Evolutionary conservation across 2,797 vertebrate genomes (phyloP), one percentile per base, ranked within the genome.

Genomic region (Prionace glauca): DNA sequence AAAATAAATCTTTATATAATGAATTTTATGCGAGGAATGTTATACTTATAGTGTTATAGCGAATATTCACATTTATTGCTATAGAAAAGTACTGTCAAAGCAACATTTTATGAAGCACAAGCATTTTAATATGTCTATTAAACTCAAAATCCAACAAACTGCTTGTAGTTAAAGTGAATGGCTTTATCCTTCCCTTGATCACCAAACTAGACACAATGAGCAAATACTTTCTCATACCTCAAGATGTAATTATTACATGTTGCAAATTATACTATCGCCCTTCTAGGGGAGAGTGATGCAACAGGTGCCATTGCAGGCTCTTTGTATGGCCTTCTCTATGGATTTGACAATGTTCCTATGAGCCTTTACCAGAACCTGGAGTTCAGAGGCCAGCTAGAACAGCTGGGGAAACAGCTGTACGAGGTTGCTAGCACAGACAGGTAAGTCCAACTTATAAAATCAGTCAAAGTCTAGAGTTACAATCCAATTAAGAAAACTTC

Each of bases 291-390:
- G 62, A 96, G 95, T 95, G 96, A 95, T 88, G 60, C 60, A 26
- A 94, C 90, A n/a, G 96, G 95, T n/a, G 67, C 95, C n/a, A 95
- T 96, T 29, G 62, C 90, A 14, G 96, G 95, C 22, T 95, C 45
- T 41, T n/a, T 96, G 3, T 94, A 96, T 87, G 96, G 96, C 32
- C 90, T 96, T 94, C 45, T 95, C 36, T 96, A 86, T 56, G 96
- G 96, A n/a, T 92, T 67, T 94, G 74, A 72, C 71, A 71, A 81
- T 71, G 65, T 96, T 84, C 96, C 96, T n/a, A n/a, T 7, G 16
- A n/a, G 71, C 41, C 91, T 95, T 69, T 95, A 95, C 56, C 95
- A 92, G 24, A 96, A 94, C 41, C 88, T 96, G 60, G 86, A 81
- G 62, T 93, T 96, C 26, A 96, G 71, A 91, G 79, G n/a, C 1